Conservation (phyloP, 2,797 vertebrate genomes). For the Syngnathus rostellatus region DNA sequence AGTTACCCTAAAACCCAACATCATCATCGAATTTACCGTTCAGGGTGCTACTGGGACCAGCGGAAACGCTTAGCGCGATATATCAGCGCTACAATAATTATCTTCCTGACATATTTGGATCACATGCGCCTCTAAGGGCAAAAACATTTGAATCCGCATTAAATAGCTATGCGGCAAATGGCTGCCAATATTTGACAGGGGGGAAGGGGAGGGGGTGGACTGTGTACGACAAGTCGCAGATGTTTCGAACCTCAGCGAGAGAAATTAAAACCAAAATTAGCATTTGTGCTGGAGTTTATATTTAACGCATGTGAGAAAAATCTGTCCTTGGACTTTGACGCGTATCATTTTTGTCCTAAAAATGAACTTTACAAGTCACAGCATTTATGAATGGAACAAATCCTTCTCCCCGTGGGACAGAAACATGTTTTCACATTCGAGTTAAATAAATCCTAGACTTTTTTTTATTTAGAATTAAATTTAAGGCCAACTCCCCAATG, state of each 20-base stretch:
- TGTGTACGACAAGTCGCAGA: neutral
- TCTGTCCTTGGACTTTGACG: neutral
- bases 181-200: slow-evolving; percentile 24
- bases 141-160: slow-evolving; percentile 31
- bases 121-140: slow-evolving; percentile 9
- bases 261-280: slow-evolving; percentile 37
- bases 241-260: slow-evolving; percentile 8
- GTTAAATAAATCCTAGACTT: no score
- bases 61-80: slow-evolving; percentile 8
- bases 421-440: neutral
- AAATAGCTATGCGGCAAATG: slow-evolving; percentile 39
- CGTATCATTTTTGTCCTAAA: neutral
- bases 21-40: slow-evolving; percentile 14
- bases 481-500: no score
- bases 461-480: no score
- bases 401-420: neutral
- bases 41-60: slow-evolving; percentile 20
- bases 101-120: slow-evolving; percentile 24
- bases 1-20: slow-evolving; percentile 18
- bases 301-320: neutral
- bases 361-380: neutral
- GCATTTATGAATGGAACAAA: neutral
- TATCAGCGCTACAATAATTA: slow-evolving; percentile 11
- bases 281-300: slow-evolving; percentile 1
- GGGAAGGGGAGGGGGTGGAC: neutral